A percentile compares a stretch with the other conserved stretches of the same genome.
phyloP scores from a whole-genome alignment of 2,888 invertebrate species.

The Erebia palarica region DNA sequence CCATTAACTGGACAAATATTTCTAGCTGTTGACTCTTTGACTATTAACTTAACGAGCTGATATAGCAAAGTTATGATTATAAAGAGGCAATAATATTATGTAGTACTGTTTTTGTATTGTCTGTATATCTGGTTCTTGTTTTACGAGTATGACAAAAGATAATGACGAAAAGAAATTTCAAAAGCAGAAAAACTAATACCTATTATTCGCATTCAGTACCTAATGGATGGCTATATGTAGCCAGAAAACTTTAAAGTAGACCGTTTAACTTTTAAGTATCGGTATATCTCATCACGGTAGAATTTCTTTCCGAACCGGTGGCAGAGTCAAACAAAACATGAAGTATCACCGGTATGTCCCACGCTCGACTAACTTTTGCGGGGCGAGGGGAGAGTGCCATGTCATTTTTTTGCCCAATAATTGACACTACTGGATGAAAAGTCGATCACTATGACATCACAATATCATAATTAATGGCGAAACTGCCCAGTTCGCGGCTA shows the following conservation, averaged over 20 bases:
- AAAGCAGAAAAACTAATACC: not conserved
- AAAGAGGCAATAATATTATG: slow-evolving; percentile 4
- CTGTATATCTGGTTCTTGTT: too few species aligned
- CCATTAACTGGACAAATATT: not conserved
- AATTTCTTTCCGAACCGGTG: too few species aligned
- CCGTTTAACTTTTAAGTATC: slow-evolving; percentile 7
- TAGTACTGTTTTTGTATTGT: not conserved
- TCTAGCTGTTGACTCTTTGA: not conserved
- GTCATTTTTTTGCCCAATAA: too few species aligned
- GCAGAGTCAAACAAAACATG: too few species aligned
- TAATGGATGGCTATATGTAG: not conserved
- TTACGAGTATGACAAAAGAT: not conserved
- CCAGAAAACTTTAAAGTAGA: slow-evolving; percentile 9
- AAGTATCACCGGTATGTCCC: too few species aligned
- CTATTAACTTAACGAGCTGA: slow-evolving; percentile 10
- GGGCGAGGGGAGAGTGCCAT: too few species aligned
- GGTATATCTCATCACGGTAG: not conserved
- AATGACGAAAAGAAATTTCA: not conserved
- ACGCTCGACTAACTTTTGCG: too few species aligned
- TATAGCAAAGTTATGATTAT: slow-evolving; percentile 9
- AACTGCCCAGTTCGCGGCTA: too few species aligned
- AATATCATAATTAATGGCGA: too few species aligned
- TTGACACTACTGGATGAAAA: too few species aligned
- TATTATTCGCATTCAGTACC: not conserved
- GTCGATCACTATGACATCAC: too few species aligned